phyloP scores from a whole-genome alignment of 2,888 invertebrate species.

The Fragum whitleyi region DNA sequence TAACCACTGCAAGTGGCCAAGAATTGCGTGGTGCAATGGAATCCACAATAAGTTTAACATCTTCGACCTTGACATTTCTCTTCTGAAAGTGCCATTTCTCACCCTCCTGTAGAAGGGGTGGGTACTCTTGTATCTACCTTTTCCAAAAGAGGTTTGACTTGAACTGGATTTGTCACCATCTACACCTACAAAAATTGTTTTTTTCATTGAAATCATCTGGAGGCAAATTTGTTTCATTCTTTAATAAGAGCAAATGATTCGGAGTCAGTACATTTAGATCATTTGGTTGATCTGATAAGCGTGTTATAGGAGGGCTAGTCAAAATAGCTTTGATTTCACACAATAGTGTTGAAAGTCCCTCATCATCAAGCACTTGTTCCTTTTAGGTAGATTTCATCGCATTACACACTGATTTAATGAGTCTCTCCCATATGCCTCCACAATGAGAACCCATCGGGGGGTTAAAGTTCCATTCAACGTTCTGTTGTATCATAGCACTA shows the following conservation, averaged over 20 bases:
- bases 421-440: conserved; percentile 57
- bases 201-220: conserved; percentile 45
- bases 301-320: conserved; percentile 59
- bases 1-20: conserved; percentile 40
- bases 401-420: too few species aligned
- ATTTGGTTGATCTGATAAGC: conserved; percentile 32
- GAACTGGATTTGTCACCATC: conserved; percentile 55
- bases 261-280: conserved; percentile 58
- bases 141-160: conserved; percentile 52
- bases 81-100: conserved; percentile 35
- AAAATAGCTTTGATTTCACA: conserved; percentile 48
- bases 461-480: conserved; percentile 56
- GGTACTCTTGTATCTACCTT: conserved; percentile 51
- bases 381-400: conserved; percentile 30
- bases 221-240: conserved; percentile 31
- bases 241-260: conserved; percentile 36
- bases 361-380: conserved; percentile 53
- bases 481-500: conserved; percentile 27
- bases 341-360: conserved; percentile 35
- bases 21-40: conserved; percentile 35
- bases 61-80: conserved; percentile 32
- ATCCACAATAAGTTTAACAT: conserved; percentile 39
- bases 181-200: conserved; percentile 38
- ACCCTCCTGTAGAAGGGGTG: conserved; percentile 39
- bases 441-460: conserved; percentile 48